Conservation (phyloP, 2,888 invertebrate species). For the Megaustenia siamemsis region DNA sequence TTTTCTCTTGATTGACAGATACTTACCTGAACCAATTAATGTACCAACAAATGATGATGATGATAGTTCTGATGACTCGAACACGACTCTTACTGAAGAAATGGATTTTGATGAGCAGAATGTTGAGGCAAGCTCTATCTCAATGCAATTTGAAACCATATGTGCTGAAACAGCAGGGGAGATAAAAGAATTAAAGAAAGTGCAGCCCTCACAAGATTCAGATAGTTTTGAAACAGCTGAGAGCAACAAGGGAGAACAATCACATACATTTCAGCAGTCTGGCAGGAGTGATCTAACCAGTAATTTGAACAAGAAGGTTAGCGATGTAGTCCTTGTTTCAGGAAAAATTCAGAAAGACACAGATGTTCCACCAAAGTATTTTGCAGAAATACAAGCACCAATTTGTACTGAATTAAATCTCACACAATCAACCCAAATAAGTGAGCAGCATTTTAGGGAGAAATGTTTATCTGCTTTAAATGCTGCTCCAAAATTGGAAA, state of each 20-base stretch:
- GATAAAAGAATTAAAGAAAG: neutral
- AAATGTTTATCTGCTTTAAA: too few relatives aligned
- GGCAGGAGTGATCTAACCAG: neutral
- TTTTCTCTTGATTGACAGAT: conserved; percentile 1
- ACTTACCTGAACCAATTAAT: neutral
- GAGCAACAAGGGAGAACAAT: neutral
- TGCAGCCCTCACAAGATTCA: neutral
- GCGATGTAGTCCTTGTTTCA: neutral
- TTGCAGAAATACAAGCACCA: too few relatives aligned
- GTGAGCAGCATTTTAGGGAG: too few relatives aligned
- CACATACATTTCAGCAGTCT: too few relatives aligned
- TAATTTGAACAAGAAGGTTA: neutral
- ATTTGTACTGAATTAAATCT: too few relatives aligned
- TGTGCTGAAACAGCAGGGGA: neutral
- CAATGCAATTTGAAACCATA: neutral
- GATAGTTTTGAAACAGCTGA: neutral
- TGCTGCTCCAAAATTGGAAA: neutral
- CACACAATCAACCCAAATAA: too few relatives aligned
- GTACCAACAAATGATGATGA: neutral
- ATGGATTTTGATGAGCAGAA: neutral
- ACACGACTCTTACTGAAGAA: neutral
- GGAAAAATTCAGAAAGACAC: neutral
- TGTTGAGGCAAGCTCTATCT: neutral
- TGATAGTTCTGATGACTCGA: neutral
- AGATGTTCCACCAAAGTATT: too few relatives aligned